A percentile compares a stretch with the other conserved stretches of the same genome.
These are phyloP conservation scores for Varanus komodoensis DNA, from an alignment of 2,113 vertebrate genomes.

Conservation along the genomic window DNA sequence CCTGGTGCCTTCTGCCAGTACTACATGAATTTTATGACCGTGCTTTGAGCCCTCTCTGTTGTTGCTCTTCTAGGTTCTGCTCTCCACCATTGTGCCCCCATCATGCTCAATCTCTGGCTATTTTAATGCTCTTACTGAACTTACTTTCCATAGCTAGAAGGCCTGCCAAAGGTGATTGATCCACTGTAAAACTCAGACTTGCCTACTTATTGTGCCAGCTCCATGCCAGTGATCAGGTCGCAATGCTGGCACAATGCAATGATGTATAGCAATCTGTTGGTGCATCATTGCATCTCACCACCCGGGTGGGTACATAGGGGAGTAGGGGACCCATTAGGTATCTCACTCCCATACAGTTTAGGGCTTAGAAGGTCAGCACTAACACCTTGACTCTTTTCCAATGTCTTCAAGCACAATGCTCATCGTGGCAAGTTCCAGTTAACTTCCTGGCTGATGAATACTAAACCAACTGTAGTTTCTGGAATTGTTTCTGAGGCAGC, in stretches of 20 bases:
- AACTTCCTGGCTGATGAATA: not conserved
- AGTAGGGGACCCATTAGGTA: not conserved
- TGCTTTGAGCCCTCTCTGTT: not conserved
- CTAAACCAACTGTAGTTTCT: not conserved
- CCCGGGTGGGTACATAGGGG: not conserved
- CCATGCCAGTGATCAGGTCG: not conserved
- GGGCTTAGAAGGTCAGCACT: not conserved
- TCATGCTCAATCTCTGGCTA: not conserved
- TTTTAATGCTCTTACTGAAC: not conserved
- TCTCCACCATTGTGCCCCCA: no score
- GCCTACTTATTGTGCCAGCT: not conserved
- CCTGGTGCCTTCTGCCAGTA: not conserved
- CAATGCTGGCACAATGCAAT: not conserved
- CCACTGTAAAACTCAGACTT: not conserved
- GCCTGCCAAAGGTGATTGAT: not conserved
- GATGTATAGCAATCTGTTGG: no score
- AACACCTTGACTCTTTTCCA: not conserved
- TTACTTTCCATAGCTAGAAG: not conserved
- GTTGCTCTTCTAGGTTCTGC: not conserved
- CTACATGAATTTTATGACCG: not conserved
- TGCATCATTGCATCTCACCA: not conserved
- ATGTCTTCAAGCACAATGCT: not conserved
- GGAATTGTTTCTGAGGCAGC: not conserved
- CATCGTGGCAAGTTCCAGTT: not conserved
- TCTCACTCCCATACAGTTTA: not conserved